These are phyloP conservation scores for Pseudomyrmex cubaensis DNA, from an alignment of 1,140 invertebrate genomes.

Conservation along the genomic window DNA sequence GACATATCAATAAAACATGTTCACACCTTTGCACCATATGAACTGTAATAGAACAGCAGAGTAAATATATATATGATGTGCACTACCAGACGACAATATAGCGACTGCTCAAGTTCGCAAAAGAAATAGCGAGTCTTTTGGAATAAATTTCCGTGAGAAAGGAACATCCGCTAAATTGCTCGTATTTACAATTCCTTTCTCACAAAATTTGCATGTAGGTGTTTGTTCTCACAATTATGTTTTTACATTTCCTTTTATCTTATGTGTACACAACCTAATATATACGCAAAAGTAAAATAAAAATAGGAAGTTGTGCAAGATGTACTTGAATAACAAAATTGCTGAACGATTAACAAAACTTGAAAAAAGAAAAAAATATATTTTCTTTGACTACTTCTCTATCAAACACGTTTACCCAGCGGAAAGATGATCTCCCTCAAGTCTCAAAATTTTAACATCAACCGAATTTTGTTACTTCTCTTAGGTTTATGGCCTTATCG, in stretches of 20 bases:
- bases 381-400: not conserved
- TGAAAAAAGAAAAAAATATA: not conserved
- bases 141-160: not conserved
- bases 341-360: not conserved
- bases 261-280: too few species aligned
- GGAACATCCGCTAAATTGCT: not conserved
- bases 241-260: not conserved
- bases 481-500: constrained; percentile 30
- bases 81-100: not conserved
- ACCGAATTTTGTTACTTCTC: not conserved
- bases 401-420: not conserved
- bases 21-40: too few species aligned
- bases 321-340: not conserved
- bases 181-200: too few species aligned
- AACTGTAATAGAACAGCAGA: too few species aligned
- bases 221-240: not conserved
- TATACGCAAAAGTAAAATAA: too few species aligned
- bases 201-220: too few species aligned
- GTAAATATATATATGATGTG: not conserved
- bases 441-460: not conserved
- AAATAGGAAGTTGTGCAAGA: not conserved
- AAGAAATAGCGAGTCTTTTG: too few species aligned
- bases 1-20: too few species aligned
- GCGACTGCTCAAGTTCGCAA: not conserved
- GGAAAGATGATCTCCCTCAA: constrained; percentile 9